These are phyloP conservation scores for Thyatira batis DNA, from an alignment of 2,888 invertebrate species.

Conservation along the genomic window DNA sequence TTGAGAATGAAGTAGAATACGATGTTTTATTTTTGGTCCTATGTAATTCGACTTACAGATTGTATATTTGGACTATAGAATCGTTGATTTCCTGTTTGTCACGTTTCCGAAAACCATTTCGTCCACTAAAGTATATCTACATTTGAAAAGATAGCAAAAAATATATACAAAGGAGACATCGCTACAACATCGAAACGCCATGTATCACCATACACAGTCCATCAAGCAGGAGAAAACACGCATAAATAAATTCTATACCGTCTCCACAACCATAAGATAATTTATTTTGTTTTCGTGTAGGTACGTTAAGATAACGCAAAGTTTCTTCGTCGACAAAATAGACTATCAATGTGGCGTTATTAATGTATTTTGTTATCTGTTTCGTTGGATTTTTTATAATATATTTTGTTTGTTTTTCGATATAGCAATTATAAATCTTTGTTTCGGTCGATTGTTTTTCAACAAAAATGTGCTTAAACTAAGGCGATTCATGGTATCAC, in stretches of 20 bases:
- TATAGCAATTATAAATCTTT: neutral
- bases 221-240: slow-evolving; percentile 27
- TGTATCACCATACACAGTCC: slow-evolving; percentile 18
- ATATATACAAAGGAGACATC: neutral
- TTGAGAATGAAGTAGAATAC: no score
- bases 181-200: slow-evolving; percentile 1
- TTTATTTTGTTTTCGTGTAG: slow-evolving; percentile 38
- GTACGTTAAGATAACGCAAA: slow-evolving; percentile 30
- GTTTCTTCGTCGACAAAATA: slow-evolving; percentile 25
- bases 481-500: neutral
- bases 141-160: neutral
- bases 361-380: slow-evolving; percentile 34
- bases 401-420: neutral
- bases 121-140: neutral
- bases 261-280: slow-evolving; percentile 24
- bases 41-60: no score
- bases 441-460: neutral
- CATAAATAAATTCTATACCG: slow-evolving; percentile 27
- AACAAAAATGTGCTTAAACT: neutral
- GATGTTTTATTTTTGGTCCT: no score
- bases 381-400: slow-evolving; percentile 16
- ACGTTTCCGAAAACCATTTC: neutral
- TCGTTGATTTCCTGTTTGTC: slow-evolving; percentile 11
- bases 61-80: neutral
- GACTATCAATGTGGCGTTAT: slow-evolving; percentile 34